phyloP scores from a whole-genome alignment of 53 echinoderm and acorn worm species.

The Hippasteria phrygiana region DNA sequence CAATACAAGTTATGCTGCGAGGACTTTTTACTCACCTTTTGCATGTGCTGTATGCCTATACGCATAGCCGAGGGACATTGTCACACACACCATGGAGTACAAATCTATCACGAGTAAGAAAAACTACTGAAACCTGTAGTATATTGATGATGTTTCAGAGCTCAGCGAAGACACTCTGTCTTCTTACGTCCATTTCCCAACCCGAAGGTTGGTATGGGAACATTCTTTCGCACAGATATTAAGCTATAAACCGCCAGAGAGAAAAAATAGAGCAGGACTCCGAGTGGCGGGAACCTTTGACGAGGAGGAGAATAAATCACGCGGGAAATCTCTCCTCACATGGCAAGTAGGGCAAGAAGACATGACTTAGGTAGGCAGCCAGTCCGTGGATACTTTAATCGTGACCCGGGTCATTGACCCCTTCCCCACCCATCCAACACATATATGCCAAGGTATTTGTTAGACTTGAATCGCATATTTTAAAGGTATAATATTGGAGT shows the following conservation, averaged over 20 bases:
- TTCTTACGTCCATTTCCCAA: background rate
- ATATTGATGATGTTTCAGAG: too few species aligned
- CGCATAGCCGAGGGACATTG: too few species aligned
- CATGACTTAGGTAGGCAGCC: background rate
- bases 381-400: background rate
- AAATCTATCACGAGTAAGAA: too few species aligned
- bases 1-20: too few species aligned
- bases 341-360: conserved; percentile 23
- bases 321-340: background rate
- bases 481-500: conserved; percentile 36
- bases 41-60: too few species aligned
- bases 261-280: conserved; percentile 10
- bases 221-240: conserved; percentile 32
- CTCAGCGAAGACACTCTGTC: too few species aligned
- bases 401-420: conserved; percentile 57
- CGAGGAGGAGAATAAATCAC: conserved; percentile 24
- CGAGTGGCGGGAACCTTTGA: conserved; percentile 36
- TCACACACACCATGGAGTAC: too few species aligned
- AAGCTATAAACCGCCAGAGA: background rate
- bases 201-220: background rate
- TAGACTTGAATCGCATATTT: background rate
- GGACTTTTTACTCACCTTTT: too few species aligned
- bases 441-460: conserved; percentile 50
- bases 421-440: conserved; percentile 21
- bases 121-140: too few species aligned